Evolutionary conservation across 2,888 invertebrate genomes (phyloP), one percentile per base, ranked within the genome.

Genomic region (Drosophila monieri): DNA sequence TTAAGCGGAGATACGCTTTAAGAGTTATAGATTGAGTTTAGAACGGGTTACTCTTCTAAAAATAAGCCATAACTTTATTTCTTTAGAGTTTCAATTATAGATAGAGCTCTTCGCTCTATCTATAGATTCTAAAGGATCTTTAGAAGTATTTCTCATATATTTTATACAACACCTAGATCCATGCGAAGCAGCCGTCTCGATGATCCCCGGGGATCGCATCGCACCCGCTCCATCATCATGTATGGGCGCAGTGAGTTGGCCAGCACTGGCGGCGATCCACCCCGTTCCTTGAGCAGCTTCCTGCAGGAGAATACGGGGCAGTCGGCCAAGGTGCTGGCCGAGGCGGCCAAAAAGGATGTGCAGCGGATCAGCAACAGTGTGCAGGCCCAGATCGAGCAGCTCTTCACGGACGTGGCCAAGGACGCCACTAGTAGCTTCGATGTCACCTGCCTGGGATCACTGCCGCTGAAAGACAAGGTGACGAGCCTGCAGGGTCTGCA

Each of bases 401-500:
- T 97, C 94, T 97, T 97, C 89, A 94, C 94, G 23, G 95, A 95
- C 68, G 94, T 95, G 85, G 94, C 95, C 3, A 93, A 93, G 58
- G 93, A 94, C 68, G 93, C 94, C 1, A 93, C 94, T 8, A 94
- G 94, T 77, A 91, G 93, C 47, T 95, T 95, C 81, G 93, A 94
- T 75, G 96, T 97, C 1, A 95, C 96, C 84, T 97, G 97, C 87
- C 92, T 97, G 72, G 97, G 97, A 9, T 95, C 96, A 1, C 94
- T 96, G 15, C 95, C 96, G 0, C 92, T 97, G 0, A 94, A 94
- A 27, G 95, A 95, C 60, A 96, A 96, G 88, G 96, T 96, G 62
- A 96, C 97, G 0, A 96, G 96, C 77, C 93, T 97, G 15, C 94
- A 95, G 21, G 97, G 97, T 10, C 93, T 97, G 27, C 97, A 97